phyloP scores from a whole-genome alignment of 2,797 vertebrate genomes.

The Sebastes jordani region DNA sequence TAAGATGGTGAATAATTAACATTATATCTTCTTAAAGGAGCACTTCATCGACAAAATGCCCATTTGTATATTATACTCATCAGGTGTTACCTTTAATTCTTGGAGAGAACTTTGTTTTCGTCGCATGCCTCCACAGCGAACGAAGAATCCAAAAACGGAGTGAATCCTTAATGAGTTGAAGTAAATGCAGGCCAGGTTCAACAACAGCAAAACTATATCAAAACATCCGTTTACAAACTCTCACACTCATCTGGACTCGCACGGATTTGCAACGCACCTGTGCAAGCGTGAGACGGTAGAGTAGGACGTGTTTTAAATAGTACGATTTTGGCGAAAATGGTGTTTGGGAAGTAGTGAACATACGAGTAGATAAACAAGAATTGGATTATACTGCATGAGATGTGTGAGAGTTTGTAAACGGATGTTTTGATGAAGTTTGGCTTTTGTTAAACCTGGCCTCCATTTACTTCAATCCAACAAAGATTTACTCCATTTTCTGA shows the following conservation, averaged over 20 bases:
- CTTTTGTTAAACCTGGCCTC: not conserved
- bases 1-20: not conserved
- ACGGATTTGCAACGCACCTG: no score
- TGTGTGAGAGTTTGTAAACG: not conserved
- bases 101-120: not conserved
- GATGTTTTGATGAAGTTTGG: not conserved
- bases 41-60: not conserved
- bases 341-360: no score
- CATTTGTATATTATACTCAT: not conserved
- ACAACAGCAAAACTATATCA: not conserved
- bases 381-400: not conserved
- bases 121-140: not conserved
- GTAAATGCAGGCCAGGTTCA: not conserved
- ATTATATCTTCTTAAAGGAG: not conserved
- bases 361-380: no score
- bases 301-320: no score
- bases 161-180: not conserved
- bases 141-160: not conserved
- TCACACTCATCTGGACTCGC: no score
- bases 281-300: no score
- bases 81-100: not conserved
- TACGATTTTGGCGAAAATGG: no score
- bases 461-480: not conserved
- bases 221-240: not conserved
- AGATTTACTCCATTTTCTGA: not conserved